These are phyloP conservation scores for Scomber colias DNA, from an alignment of 2,113 vertebrate species.

Conservation along the genomic window DNA sequence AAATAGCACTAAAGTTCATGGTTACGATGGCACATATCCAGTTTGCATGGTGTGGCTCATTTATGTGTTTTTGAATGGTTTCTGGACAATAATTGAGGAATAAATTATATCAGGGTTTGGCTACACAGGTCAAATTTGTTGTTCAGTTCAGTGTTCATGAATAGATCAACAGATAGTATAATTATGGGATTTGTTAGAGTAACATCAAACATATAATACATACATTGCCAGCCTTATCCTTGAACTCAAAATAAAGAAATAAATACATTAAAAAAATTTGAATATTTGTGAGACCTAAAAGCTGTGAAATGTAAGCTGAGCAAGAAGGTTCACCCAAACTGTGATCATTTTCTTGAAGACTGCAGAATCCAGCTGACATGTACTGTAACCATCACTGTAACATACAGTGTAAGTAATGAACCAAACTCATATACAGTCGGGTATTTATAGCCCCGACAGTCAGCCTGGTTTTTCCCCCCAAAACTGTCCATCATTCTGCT, in stretches of 20 bases:
- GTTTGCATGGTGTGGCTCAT: background rate
- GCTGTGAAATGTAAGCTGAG: no score
- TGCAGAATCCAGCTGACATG: background rate
- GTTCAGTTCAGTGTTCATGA: background rate
- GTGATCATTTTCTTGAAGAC: no score
- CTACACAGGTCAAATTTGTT: background rate
- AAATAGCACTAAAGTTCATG: background rate
- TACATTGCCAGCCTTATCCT: background rate
- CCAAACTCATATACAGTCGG: no score
- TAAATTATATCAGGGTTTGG: background rate
- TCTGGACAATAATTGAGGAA: background rate
- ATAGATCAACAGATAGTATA: background rate
- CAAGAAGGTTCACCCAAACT: no score
- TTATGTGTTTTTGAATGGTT: constrained; percentile 1
- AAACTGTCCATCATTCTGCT: no score
- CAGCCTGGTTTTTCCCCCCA: no score
- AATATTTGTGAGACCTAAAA: no score
- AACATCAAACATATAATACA: background rate
- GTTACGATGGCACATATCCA: no score
- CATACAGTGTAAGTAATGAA: no score
- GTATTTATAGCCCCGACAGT: no score
- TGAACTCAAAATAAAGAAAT: no score
- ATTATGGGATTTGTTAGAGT: background rate
- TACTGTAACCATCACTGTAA: background rate
- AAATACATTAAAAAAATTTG: no score